A percentile compares a stretch with the other conserved stretches of the same genome.
phyloP scores from a whole-genome alignment of 2,888 invertebrate species.

The Oxystoma pomonae region DNA sequence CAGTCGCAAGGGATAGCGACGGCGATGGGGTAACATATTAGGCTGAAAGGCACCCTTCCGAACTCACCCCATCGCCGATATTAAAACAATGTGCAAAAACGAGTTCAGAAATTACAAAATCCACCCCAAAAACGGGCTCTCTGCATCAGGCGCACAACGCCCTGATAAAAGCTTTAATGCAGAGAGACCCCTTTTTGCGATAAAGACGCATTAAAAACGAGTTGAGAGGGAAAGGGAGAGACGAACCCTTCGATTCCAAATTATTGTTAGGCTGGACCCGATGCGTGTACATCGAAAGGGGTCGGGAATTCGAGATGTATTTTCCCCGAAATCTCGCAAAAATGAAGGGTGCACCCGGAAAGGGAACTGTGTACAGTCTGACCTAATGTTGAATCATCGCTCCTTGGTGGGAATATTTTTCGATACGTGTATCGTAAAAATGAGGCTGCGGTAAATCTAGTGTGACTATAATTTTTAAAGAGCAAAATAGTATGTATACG shows the following conservation, averaged over 20 bases:
- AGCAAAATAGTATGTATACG: too few relatives aligned
- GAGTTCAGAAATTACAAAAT: slow-evolving; percentile 34
- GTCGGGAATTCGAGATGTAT: slow-evolving; percentile 6
- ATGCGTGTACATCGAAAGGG: neutral
- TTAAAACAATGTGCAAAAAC: slow-evolving; percentile 39
- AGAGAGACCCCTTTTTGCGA: slow-evolving; percentile 17
- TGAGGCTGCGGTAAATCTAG: too few relatives aligned
- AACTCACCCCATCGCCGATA: slow-evolving; percentile 25
- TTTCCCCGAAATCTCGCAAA: slow-evolving; percentile 45
- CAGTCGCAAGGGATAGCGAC: slow-evolving; percentile 3
- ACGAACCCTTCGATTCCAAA: slow-evolving; percentile 23
- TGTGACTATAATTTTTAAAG: too few relatives aligned
- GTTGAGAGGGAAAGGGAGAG: slow-evolving; percentile 8
- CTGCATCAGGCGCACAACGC: slow-evolving; percentile 11
- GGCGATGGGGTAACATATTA: neutral
- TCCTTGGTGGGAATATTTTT: too few relatives aligned
- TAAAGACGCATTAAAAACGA: slow-evolving; percentile 27
- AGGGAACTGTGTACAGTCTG: slow-evolving; percentile 43
- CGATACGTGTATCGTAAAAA: too few relatives aligned
- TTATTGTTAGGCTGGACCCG: slow-evolving; percentile 16
- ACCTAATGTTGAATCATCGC: slow-evolving; percentile 34
- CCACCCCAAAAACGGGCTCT: slow-evolving; percentile 31
- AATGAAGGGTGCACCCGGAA: slow-evolving; percentile 43
- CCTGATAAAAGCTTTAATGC: slow-evolving; percentile 1
- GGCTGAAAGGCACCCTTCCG: slow-evolving; percentile 22